Conservation (phyloP, 2,113 vertebrate genomes). For the Mungos mungo region DNA sequence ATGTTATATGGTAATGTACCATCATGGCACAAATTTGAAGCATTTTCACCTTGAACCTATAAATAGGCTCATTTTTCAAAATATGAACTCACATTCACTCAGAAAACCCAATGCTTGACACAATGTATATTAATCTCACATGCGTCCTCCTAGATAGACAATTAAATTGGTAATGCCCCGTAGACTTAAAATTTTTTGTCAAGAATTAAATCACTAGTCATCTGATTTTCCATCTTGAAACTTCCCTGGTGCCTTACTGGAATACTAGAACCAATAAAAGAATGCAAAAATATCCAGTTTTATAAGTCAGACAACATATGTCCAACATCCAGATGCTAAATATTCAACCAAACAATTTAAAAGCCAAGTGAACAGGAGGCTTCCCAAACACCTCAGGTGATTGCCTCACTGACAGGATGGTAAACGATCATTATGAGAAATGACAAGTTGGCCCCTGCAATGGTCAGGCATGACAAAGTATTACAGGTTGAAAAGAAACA, state of each 20-base stretch:
- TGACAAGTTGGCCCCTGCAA: background rate
- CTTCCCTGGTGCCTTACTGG: background rate
- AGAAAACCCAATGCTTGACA: constrained; percentile 18
- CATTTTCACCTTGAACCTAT: background rate
- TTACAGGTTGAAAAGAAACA: background rate
- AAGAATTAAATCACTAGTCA: background rate
- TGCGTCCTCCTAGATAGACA: background rate
- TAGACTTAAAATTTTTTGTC: background rate
- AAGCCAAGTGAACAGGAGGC: constrained; percentile 6
- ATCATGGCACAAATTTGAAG: background rate
- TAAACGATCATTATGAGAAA: constrained; percentile 54
- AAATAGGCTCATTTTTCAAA: constrained; percentile 4
- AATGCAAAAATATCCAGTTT: constrained; percentile 32
- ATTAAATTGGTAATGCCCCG: background rate
- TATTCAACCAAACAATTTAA: constrained; percentile 40
- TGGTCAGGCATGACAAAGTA: background rate
- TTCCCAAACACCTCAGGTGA: background rate
- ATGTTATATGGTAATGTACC: background rate
- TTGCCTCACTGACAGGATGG: background rate
- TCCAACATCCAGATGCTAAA: constrained; percentile 1
- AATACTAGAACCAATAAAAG: background rate
- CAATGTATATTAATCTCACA: background rate
- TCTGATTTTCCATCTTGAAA: background rate
- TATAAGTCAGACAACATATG: background rate
- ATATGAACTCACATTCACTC: background rate